Evolutionary conservation across 2,113 vertebrate genomes (phyloP).

Genomic region (Mesoclemmys tuberculata): DNA sequence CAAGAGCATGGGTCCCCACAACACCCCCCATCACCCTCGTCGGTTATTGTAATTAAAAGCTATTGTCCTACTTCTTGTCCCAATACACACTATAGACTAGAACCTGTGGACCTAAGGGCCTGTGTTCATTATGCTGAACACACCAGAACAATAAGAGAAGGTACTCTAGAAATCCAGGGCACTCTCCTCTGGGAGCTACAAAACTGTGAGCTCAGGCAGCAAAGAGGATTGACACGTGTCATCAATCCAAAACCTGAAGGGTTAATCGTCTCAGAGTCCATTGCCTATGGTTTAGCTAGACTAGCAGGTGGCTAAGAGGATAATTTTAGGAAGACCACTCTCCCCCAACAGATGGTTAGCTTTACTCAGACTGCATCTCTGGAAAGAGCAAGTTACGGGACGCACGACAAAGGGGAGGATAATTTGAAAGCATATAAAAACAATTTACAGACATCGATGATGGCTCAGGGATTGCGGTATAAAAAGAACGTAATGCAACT

Average conservation of each 20-base stretch:
- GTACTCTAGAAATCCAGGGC: neutral
- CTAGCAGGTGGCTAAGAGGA: neutral
- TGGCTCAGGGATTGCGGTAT: neutral
- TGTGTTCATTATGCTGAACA: neutral
- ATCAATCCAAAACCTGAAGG: neutral
- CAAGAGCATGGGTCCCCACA: neutral
- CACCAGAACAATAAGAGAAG: neutral
- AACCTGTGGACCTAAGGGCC: neutral
- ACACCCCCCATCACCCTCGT: neutral
- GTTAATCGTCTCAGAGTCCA: neutral
- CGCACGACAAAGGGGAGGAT: neutral
- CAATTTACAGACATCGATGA: neutral
- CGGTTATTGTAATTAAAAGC: neutral
- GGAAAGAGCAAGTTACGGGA: neutral
- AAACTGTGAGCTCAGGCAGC: neutral
- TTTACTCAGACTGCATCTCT: neutral
- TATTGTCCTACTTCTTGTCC: neutral
- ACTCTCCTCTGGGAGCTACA: neutral
- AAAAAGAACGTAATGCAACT: neutral
- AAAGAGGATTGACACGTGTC: neutral
- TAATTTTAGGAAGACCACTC: neutral
- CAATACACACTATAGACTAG: neutral
- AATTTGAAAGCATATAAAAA: neutral
- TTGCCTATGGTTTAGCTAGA: neutral
- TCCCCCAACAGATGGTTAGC: neutral